phyloP scores from a whole-genome alignment of 1,140 invertebrate genomes.

The Pogonomyrmex californicus region DNA sequence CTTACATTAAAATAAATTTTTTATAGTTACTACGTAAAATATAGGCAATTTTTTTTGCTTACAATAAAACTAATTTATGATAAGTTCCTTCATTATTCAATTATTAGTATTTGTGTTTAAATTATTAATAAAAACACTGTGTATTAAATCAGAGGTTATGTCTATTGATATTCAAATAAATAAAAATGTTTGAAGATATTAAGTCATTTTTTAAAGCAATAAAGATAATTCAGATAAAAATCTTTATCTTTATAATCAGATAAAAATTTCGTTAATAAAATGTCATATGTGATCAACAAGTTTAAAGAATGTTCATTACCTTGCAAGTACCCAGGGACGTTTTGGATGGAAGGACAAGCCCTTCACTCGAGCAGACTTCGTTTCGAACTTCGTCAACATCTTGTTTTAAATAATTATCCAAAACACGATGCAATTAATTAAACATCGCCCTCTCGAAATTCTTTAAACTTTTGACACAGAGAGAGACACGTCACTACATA shows the following conservation, averaged over 20 bases:
- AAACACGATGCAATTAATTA: conserved; percentile 11
- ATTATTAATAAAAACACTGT: conserved; percentile 11
- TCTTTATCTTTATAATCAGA: not conserved
- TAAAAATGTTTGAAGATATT: not conserved
- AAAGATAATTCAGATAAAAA: not conserved
- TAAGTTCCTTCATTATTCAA: not conserved
- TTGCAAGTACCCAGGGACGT: conserved; percentile 98
- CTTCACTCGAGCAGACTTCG: conserved; percentile 99
- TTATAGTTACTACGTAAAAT: conserved; percentile 9
- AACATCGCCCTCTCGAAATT: conserved; percentile 35
- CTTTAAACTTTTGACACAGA: conserved; percentile 57
- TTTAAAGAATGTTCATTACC: conserved; percentile 81
- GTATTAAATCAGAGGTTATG: conserved; percentile 30
- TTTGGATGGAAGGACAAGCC: conserved; percentile 99
- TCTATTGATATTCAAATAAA: not conserved
- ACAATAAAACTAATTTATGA: not conserved
- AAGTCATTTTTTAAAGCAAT: not conserved
- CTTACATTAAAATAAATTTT: conserved; percentile 32
- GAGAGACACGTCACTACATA: conserved; percentile 69
- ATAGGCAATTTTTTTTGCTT: not conserved
- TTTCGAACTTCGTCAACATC: conserved; percentile 99
- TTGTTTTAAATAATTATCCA: conserved; percentile 83
- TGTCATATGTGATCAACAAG: not conserved
- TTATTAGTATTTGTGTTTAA: not conserved
- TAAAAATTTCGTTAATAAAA: conserved; percentile 38